Conservation (phyloP, 1,140 invertebrate genomes). For the Planococcus citri region DNA sequence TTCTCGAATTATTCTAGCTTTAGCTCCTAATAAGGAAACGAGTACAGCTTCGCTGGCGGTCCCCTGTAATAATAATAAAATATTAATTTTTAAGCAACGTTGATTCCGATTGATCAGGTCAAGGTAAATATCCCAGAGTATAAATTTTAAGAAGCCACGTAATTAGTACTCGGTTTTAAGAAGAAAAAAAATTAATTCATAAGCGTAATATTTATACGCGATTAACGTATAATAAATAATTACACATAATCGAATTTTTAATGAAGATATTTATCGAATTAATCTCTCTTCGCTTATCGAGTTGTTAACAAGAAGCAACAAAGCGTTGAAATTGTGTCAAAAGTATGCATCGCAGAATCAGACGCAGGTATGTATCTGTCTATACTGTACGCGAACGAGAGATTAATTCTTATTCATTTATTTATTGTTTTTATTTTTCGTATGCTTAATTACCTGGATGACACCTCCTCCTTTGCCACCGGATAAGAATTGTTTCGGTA, state of each 20-base stretch:
- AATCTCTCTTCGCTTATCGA: background rate
- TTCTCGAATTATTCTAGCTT: conserved; percentile 57
- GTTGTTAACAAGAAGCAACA: background rate
- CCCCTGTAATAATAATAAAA: conserved; percentile 40
- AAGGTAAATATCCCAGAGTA: background rate
- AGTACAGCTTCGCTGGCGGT: conserved; percentile 80
- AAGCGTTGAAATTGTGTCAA: background rate
- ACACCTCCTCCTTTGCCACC: conserved; percentile 76
- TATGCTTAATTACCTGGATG: conserved; percentile 48
- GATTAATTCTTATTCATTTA: too few species aligned
- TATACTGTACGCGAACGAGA: too few species aligned
- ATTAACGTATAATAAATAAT: too few species aligned
- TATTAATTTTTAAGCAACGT: background rate
- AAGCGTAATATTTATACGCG: background rate
- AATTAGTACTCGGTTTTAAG: background rate
- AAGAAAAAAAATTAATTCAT: background rate
- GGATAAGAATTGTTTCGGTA: conserved; percentile 79
- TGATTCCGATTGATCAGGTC: background rate
- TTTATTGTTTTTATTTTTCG: background rate
- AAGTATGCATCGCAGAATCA: background rate
- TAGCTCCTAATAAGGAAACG: conserved; percentile 79
- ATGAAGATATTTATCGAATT: background rate
- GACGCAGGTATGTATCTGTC: background rate
- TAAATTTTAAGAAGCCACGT: too few species aligned
- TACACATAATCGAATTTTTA: background rate